Conservation (phyloP, 1,140 invertebrate species). For the Psix sp. region DNA sequence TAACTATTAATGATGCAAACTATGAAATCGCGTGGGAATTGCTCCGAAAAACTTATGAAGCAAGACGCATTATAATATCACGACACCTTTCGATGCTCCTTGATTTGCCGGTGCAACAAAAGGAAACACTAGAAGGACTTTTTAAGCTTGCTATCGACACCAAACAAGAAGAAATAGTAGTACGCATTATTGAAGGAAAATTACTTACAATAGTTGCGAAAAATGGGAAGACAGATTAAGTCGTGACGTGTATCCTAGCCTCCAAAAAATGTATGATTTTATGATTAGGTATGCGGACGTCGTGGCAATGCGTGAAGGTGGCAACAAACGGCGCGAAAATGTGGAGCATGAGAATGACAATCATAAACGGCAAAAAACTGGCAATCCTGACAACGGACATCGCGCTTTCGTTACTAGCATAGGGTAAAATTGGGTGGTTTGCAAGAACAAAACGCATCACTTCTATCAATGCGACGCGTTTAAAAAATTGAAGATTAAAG, state of each 20-base stretch:
- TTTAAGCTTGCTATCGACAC: slow-evolving; percentile 16
- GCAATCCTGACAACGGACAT: not conserved
- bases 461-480: not conserved
- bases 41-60: not conserved
- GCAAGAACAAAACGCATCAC: not conserved
- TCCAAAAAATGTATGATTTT: slow-evolving; percentile 1
- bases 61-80: not conserved
- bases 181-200: slow-evolving; percentile 7
- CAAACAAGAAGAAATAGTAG: slow-evolving; percentile 4
- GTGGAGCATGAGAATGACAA: not conserved
- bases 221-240: slow-evolving; percentile 11
- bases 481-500: not conserved
- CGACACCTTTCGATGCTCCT: slow-evolving; percentile 6
- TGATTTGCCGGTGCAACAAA: slow-evolving; percentile 17
- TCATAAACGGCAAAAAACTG: not conserved
- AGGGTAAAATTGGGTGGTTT: not conserved
- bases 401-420: not conserved
- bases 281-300: not conserved
- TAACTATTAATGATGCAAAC: slow-evolving; percentile 27
- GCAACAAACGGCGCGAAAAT: not conserved
- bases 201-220: slow-evolving; percentile 7
- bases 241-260: slow-evolving; percentile 6
- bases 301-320: not conserved
- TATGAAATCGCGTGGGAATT: slow-evolving; percentile 21
- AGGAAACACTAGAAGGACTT: slow-evolving; percentile 26